Percentiles rank a stretch among this genome's conserved stretches.
Evolutionary conservation across 2,888 invertebrate species (phyloP).

Genomic region (Rotaria magnacalcarata): DNA sequence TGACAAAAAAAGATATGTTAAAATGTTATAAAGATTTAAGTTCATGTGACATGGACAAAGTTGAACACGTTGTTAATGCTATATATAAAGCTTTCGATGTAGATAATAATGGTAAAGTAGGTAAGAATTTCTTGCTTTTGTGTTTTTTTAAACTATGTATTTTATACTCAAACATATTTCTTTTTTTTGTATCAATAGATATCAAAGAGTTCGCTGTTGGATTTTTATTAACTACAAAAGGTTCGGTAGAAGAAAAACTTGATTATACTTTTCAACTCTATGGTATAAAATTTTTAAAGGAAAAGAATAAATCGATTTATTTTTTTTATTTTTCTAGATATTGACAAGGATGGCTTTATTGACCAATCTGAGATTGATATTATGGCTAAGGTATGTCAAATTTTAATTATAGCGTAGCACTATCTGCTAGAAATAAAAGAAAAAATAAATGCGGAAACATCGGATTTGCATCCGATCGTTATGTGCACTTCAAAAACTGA

Average conservation of each 20-base stretch:
- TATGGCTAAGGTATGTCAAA: neutral
- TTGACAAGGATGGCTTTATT: conserved; percentile 28
- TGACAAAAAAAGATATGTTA: conserved; percentile 34
- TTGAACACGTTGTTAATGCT: conserved; percentile 33
- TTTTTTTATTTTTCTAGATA: neutral
- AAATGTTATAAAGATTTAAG: conserved; percentile 2
- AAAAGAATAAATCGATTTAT: neutral
- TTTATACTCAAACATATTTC: neutral
- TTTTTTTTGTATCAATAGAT: neutral
- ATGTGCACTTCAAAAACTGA: no score
- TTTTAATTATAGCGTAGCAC: neutral
- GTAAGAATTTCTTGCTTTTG: neutral
- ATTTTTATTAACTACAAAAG: conserved; percentile 19
- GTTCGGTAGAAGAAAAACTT: conserved; percentile 20
- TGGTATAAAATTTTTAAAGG: neutral
- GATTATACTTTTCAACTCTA: conserved; percentile 34
- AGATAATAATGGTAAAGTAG: conserved; percentile 26
- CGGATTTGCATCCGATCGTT: no score
- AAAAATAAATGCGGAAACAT: no score
- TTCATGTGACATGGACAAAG: conserved; percentile 19
- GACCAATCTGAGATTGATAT: conserved; percentile 27
- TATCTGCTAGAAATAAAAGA: no score
- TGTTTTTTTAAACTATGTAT: neutral
- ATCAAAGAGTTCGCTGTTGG: conserved; percentile 30
- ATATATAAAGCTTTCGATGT: conserved; percentile 8